Percentiles rank a stretch among this genome's conserved stretches.
Conservation (phyloP, 2,797 vertebrate genomes). For the Lophotriccus pileatus region DNA sequence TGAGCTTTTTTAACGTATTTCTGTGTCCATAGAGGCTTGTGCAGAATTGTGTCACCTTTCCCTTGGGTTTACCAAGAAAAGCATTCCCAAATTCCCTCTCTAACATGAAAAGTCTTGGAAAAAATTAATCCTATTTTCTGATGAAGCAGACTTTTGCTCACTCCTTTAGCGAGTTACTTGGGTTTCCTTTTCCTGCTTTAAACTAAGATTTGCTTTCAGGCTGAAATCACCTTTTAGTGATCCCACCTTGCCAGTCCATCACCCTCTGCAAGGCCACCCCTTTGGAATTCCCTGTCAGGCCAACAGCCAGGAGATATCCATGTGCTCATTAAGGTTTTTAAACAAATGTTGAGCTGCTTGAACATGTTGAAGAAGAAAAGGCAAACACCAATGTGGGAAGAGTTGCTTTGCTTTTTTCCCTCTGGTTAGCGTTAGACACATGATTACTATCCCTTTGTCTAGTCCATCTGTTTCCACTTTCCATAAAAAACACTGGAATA, state of each 20-base stretch:
- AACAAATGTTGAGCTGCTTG: background rate
- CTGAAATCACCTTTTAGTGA: background rate
- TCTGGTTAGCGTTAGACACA: background rate
- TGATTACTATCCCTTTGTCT: background rate
- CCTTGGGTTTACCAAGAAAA: background rate
- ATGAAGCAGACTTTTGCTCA: background rate
- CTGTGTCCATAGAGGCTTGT: background rate
- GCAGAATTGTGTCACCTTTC: background rate
- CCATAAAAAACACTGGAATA: background rate
- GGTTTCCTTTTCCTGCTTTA: background rate
- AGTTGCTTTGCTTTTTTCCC: background rate
- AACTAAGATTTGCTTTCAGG: background rate
- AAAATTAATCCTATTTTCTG: background rate
- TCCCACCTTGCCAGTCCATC: background rate
- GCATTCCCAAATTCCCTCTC: background rate
- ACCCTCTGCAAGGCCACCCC: background rate
- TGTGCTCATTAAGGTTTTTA: background rate
- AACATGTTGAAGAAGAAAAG: background rate
- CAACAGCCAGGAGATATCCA: background rate
- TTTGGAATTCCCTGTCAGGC: background rate
- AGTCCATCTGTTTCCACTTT: constrained; percentile 5
- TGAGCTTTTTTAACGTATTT: background rate
- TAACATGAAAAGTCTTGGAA: background rate
- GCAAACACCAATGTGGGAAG: background rate
- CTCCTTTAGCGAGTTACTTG: background rate